A percentile compares a stretch with the other conserved stretches of the same genome.
phyloP scores from a whole-genome alignment of 1,140 invertebrate species.

The Wasmannia auropunctata region DNA sequence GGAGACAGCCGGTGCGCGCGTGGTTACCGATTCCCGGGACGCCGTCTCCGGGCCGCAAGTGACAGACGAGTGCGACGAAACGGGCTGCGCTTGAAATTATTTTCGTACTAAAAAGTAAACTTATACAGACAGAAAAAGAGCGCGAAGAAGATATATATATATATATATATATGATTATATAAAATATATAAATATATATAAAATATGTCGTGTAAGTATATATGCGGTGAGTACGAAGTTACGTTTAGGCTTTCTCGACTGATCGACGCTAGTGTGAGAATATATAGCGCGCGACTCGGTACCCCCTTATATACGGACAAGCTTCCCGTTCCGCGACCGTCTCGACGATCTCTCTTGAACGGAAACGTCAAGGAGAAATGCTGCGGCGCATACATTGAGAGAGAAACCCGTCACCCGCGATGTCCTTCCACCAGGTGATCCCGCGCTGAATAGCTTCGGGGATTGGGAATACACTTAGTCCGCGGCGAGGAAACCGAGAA shows the following conservation, averaged over 20 bases:
- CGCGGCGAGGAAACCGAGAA: background rate
- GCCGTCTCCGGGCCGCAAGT: slow-evolving; percentile 52
- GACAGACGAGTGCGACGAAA: slow-evolving; percentile 67
- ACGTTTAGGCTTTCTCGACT: slow-evolving; percentile 64
- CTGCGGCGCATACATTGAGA: background rate
- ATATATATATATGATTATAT: slow-evolving; percentile 63
- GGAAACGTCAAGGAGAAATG: background rate
- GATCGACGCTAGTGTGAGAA: slow-evolving; percentile 31
- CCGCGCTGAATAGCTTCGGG: background rate
- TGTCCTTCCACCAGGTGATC: slow-evolving; percentile 17
- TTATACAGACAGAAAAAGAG: slow-evolving; percentile 62
- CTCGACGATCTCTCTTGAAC: background rate
- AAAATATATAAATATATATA: slow-evolving; percentile 63
- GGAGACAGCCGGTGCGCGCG: slow-evolving; percentile 49
- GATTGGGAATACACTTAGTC: background rate
- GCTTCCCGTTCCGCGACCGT: background rate
- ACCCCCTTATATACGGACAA: background rate
- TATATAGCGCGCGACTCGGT: slow-evolving; percentile 41
- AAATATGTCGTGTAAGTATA: slow-evolving; percentile 71
- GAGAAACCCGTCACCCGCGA: background rate
- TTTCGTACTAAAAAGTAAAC: slow-evolving; percentile 80
- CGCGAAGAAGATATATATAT: slow-evolving; percentile 46
- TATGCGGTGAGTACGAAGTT: slow-evolving; percentile 58
- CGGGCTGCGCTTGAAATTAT: slow-evolving; percentile 79
- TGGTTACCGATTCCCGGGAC: slow-evolving; percentile 48